Conservation (phyloP, 1,140 invertebrate species). For the Drosophila sp. region DNA sequence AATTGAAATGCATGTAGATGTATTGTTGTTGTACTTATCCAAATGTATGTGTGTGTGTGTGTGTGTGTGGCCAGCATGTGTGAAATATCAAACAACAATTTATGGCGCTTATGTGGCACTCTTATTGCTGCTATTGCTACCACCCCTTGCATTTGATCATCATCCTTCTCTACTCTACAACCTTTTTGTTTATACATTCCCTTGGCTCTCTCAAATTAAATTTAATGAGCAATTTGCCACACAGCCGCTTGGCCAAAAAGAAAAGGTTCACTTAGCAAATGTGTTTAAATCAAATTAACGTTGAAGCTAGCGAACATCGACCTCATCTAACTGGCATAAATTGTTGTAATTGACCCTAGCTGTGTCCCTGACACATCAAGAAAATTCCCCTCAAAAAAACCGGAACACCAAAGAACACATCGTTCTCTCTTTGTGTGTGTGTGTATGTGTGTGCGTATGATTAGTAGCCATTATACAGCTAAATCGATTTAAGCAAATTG, state of each 20-base stretch:
- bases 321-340: constrained; percentile 40
- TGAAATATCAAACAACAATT: constrained; percentile 74
- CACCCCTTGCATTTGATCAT: constrained; percentile 4
- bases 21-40: constrained; percentile 16
- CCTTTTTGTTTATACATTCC: constrained; percentile 18
- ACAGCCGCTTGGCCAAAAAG: constrained; percentile 47
- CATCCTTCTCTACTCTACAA: neutral
- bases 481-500: too few relatives aligned
- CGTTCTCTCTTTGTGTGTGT: too few relatives aligned
- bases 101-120: constrained; percentile 65
- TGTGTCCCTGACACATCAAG: constrained; percentile 34
- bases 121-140: constrained; percentile 54
- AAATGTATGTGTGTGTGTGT: neutral
- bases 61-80: constrained; percentile 62
- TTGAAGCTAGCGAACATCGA: constrained; percentile 11
- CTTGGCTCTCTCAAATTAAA: constrained; percentile 57
- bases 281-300: constrained; percentile 73
- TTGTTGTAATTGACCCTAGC: constrained; percentile 59
- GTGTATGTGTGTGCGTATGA: too few relatives aligned
- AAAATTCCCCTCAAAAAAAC: neutral
- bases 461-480: too few relatives aligned
- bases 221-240: constrained; percentile 63
- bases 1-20: constrained; percentile 43
- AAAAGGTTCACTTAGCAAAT: constrained; percentile 71
- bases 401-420: neutral